Conservation (phyloP, 1,140 invertebrate species). For the Penaeus indicus region DNA sequence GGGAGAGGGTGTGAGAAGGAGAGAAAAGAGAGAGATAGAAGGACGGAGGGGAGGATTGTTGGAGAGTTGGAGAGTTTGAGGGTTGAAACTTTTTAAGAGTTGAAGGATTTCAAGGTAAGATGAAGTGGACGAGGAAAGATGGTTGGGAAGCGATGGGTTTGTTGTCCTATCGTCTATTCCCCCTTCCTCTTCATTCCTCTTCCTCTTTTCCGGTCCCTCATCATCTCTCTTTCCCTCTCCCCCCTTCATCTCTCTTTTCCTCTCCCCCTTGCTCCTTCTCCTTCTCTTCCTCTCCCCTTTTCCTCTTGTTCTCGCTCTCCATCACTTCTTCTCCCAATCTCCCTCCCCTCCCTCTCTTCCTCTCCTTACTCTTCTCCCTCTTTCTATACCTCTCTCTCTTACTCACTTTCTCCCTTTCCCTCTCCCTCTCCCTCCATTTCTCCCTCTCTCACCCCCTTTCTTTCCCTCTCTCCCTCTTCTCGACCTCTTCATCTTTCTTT, state of each 20-base stretch:
- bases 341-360: slow-evolving; percentile 1
- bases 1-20: not conserved
- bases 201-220: not conserved
- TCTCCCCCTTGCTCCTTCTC: not conserved
- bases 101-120: not conserved
- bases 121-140: slow-evolving; percentile 15
- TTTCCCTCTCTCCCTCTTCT: not conserved
- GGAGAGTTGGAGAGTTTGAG: not conserved
- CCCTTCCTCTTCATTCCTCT: not conserved
- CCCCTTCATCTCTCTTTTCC: not conserved
- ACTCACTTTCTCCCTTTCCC: too few species aligned
- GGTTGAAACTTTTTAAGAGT: not conserved
- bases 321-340: slow-evolving; percentile 4
- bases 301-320: not conserved
- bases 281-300: not conserved
- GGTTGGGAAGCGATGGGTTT: not conserved
- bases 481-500: not conserved
- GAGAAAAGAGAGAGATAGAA: not conserved
- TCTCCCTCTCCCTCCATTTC: not conserved
- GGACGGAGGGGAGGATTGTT: not conserved
- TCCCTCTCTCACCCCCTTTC: not conserved
- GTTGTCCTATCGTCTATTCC: not conserved
- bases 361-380: slow-evolving; percentile 3
- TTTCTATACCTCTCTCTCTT: not conserved
- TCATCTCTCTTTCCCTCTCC: not conserved